Percentiles rank a stretch among this genome's conserved stretches.
These are phyloP conservation scores for Myopa tessellatipennis DNA, from an alignment of 2,888 invertebrate species.

Conservation along the genomic window DNA sequence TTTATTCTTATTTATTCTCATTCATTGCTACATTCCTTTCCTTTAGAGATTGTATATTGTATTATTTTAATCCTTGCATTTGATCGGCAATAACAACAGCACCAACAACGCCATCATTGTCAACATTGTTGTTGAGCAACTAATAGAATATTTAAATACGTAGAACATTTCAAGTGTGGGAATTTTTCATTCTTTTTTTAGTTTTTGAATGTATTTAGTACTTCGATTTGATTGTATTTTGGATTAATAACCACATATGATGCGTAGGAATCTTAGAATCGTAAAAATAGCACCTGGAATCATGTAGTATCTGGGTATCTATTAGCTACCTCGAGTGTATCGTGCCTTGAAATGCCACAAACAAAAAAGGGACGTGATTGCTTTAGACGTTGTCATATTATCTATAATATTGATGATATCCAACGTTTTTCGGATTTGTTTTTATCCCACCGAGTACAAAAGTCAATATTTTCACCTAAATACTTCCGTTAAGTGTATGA, in stretches of 20 bases:
- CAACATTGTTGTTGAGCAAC: background rate
- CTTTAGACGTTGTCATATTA: too few relatives aligned
- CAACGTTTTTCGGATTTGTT: too few relatives aligned
- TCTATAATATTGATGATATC: too few relatives aligned
- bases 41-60: background rate
- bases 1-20: too few relatives aligned
- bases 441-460: too few relatives aligned
- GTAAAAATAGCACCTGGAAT: slow-evolving; percentile 4
- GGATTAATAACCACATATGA: background rate
- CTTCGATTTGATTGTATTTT: background rate
- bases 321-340: too few relatives aligned
- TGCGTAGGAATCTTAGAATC: background rate
- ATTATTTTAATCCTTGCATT: background rate
- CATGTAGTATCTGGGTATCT: background rate
- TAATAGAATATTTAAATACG: background rate
- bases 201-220: background rate
- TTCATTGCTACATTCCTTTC: background rate
- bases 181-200: background rate
- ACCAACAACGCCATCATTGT: background rate
- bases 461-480: too few relatives aligned
- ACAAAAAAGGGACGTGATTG: too few relatives aligned
- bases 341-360: too few relatives aligned
- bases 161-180: slow-evolving; percentile 20
- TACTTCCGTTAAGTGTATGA: too few relatives aligned
- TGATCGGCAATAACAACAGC: background rate